Evolutionary conservation across 2,888 invertebrate genomes (phyloP).

Genomic region (Melanostoma mellinum): DNA sequence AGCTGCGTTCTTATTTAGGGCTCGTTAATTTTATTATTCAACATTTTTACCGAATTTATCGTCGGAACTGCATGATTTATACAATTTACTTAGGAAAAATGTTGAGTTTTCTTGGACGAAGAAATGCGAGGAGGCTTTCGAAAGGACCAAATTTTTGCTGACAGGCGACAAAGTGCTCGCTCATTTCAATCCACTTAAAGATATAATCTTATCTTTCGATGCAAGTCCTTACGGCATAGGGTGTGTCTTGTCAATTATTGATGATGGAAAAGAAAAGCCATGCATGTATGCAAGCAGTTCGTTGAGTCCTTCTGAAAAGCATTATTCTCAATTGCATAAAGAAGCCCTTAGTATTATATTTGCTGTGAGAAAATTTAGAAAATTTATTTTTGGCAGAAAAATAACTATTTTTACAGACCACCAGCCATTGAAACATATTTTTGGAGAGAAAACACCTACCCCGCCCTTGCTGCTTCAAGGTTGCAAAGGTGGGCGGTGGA

Average conservation of each 20-base stretch:
- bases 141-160: too few species aligned
- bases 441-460: constrained; percentile 18
- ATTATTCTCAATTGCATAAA: too few species aligned
- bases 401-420: too few species aligned
- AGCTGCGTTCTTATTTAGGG: too few species aligned
- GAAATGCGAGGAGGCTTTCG: too few species aligned
- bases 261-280: constrained; percentile 6
- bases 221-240: constrained; percentile 6
- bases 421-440: constrained; percentile 1
- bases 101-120: too few species aligned
- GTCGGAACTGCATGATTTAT: constrained; percentile 14
- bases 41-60: constrained; percentile 24
- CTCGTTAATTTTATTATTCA: too few species aligned
- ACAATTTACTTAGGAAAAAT: constrained; percentile 15
- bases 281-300: not conserved
- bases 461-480: constrained; percentile 6
- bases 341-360: too few species aligned
- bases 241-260: constrained; percentile 11
- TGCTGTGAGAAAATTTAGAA: too few species aligned
- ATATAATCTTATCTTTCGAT: not conserved
- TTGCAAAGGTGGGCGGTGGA: not conserved
- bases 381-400: too few species aligned
- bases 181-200: not conserved
- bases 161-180: not conserved
- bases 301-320: too few species aligned